Evolutionary conservation across 2,888 invertebrate species (phyloP).

Genomic region (Podotricha telesiphe): DNA sequence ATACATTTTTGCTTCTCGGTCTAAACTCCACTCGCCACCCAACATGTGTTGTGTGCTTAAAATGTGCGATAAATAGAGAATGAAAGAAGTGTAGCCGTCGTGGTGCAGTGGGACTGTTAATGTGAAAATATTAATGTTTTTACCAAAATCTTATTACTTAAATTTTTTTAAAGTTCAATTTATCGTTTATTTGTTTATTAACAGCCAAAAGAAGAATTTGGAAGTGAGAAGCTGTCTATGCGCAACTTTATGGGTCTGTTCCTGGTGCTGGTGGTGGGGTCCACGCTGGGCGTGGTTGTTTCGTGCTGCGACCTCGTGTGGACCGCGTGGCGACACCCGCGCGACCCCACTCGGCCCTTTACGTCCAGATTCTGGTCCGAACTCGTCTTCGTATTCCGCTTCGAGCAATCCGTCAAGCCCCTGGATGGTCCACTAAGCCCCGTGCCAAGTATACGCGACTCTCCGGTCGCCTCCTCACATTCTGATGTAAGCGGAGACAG

Average conservation of each 20-base stretch:
- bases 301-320: slow-evolving; percentile 85
- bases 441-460: slow-evolving; percentile 34
- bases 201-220: slow-evolving; percentile 62
- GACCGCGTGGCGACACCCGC: slow-evolving; percentile 58
- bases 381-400: slow-evolving; percentile 72
- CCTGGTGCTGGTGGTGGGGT: slow-evolving; percentile 88
- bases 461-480: slow-evolving; percentile 20
- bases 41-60: too few relatives aligned
- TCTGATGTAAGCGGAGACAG: slow-evolving; percentile 38
- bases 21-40: too few relatives aligned
- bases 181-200: slow-evolving; percentile 1
- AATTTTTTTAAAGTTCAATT: not conserved
- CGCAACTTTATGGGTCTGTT: slow-evolving; percentile 92
- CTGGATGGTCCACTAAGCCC: slow-evolving; percentile 55
- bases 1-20: too few relatives aligned
- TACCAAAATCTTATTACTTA: too few relatives aligned
- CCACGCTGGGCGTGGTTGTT: slow-evolving; percentile 85
- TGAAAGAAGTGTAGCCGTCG: too few relatives aligned
- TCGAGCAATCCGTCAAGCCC: slow-evolving; percentile 68
- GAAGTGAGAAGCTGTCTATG: slow-evolving; percentile 80
- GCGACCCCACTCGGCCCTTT: slow-evolving; percentile 54
- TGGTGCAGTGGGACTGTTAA: too few relatives aligned
- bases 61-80: too few relatives aligned
- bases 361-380: slow-evolving; percentile 59
- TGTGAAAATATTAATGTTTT: too few relatives aligned